phyloP scores from a whole-genome alignment of 2,888 invertebrate genomes.

The Chymomyza procnemis region DNA sequence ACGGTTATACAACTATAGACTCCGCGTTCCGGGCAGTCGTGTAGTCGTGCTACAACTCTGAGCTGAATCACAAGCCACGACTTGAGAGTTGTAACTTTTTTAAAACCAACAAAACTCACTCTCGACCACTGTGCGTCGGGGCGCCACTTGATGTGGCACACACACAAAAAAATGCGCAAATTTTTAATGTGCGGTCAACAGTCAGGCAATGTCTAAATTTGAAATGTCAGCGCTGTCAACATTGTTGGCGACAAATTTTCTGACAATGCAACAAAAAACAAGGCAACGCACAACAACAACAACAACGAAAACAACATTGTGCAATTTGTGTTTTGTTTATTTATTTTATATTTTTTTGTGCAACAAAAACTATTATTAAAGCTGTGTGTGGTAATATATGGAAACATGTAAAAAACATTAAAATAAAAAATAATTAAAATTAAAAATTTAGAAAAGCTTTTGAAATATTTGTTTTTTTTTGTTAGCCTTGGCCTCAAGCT shows the following conservation, averaged over 20 bases:
- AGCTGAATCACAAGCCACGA: no score
- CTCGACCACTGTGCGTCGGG: background rate
- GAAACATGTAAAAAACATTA: slow-evolving; percentile 40
- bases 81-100: no score
- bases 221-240: slow-evolving; percentile 52
- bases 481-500: slow-evolving; percentile 22
- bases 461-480: slow-evolving; percentile 37
- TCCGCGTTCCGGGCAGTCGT: no score
- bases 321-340: slow-evolving; percentile 32
- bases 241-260: slow-evolving; percentile 59
- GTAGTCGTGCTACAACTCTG: no score
- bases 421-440: slow-evolving; percentile 61
- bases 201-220: slow-evolving; percentile 67
- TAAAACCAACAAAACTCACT: no score
- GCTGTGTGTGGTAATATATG: slow-evolving; percentile 31
- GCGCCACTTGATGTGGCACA: slow-evolving; percentile 50
- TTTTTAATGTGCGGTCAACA: slow-evolving; percentile 68
- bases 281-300: slow-evolving; percentile 16
- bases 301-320: slow-evolving; percentile 32
- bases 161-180: slow-evolving; percentile 61
- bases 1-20: no score
- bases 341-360: slow-evolving; percentile 22
- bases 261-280: slow-evolving; percentile 25
- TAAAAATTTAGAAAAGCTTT: slow-evolving; percentile 65
- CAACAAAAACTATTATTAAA: slow-evolving; percentile 51